Percentiles rank a stretch among this genome's conserved stretches.
Evolutionary conservation across 2,797 vertebrate genomes (phyloP).

Genomic region (Dendrocincla fuliginosa): DNA sequence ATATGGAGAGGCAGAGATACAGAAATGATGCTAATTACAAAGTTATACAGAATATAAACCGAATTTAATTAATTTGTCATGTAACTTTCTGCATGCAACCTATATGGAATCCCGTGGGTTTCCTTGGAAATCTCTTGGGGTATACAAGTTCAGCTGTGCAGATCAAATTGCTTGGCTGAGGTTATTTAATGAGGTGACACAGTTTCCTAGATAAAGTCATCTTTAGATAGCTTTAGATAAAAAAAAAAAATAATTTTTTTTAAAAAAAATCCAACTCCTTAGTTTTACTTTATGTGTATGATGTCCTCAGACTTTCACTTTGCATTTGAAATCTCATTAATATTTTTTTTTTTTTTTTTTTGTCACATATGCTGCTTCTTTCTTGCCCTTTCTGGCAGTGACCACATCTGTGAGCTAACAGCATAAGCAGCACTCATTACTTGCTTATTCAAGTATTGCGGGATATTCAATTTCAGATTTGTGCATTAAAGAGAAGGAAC

Average conservation of each 20-base stretch:
- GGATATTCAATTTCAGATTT: conserved; percentile 68
- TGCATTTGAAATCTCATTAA: conserved; percentile 52
- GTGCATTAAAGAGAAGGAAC: conserved; percentile 57
- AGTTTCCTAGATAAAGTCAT: not conserved
- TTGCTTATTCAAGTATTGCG: conserved; percentile 71
- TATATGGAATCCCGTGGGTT: not conserved
- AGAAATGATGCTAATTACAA: not conserved
- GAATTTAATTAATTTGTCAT: not conserved
- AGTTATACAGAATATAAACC: not conserved
- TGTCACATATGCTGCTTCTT: not conserved
- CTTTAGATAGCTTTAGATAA: not conserved
- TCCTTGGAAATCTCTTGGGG: not conserved
- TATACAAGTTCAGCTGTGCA: not conserved
- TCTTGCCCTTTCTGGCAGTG: conserved; percentile 35
- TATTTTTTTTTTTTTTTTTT: conserved; percentile 12
- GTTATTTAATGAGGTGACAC: not conserved
- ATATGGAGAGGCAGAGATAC: fast-evolving
- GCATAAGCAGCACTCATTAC: conserved; percentile 59
- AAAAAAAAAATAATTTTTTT: not conserved
- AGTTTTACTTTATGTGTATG: not conserved
- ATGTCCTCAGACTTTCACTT: not conserved
- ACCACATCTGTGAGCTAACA: conserved; percentile 43
- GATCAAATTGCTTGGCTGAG: not conserved
- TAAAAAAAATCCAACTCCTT: not conserved
- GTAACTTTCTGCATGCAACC: not conserved